A percentile compares a stretch with the other conserved stretches of the same genome.
These are phyloP conservation scores for Idaea dimidiata DNA, from an alignment of 2,888 invertebrate species.

Conservation along the genomic window DNA sequence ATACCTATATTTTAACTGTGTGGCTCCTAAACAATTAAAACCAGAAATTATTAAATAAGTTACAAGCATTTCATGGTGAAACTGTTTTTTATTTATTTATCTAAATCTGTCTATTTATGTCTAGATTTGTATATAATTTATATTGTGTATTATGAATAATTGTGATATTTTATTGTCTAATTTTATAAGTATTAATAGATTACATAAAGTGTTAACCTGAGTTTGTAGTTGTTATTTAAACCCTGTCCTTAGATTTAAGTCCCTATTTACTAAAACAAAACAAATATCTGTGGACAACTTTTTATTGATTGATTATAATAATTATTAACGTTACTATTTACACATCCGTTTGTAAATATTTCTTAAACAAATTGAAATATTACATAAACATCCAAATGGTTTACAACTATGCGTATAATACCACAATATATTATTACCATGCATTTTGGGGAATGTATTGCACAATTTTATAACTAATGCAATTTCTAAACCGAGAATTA, in stretches of 20 bases:
- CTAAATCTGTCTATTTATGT: neutral
- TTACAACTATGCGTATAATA: slow-evolving; percentile 24
- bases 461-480: slow-evolving; percentile 37
- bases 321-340: slow-evolving; percentile 13
- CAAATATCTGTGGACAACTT: neutral
- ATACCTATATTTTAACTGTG: neutral
- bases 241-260: neutral
- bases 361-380: slow-evolving; percentile 12
- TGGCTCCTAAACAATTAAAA: too few relatives aligned
- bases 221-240: neutral
- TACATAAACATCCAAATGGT: slow-evolving; percentile 26
- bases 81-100: neutral
- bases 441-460: slow-evolving; percentile 65
- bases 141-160: neutral
- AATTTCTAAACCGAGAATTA: neutral
- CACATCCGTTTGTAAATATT: slow-evolving; percentile 18
- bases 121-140: neutral
- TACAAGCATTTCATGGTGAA: neutral
- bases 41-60: too few relatives aligned
- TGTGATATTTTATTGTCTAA: slow-evolving; percentile 2
- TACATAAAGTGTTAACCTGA: neutral
- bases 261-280: neutral
- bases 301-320: slow-evolving; percentile 16
- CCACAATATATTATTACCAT: slow-evolving; percentile 31
- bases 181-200: neutral